These are phyloP conservation scores for Neopelma chrysocephalum DNA, from an alignment of 2,797 vertebrate genomes.

Conservation along the genomic window DNA sequence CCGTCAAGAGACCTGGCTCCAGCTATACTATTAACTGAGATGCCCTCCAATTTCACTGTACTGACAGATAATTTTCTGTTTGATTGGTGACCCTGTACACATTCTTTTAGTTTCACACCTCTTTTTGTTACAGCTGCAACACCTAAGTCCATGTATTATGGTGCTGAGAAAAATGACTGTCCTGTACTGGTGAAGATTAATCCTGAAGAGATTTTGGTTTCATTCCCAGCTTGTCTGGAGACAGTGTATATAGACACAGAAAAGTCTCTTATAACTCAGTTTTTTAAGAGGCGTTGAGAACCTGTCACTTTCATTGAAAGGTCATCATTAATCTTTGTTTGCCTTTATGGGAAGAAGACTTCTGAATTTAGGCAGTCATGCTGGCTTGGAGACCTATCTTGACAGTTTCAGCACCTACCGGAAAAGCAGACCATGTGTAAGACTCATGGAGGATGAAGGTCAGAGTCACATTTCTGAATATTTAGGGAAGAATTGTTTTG, in stretches of 20 bases:
- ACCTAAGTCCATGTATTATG: not conserved
- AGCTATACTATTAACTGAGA: not conserved
- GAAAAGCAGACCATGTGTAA: not conserved
- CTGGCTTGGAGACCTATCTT: not conserved
- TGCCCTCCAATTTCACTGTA: not conserved
- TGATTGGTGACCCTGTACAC: not conserved
- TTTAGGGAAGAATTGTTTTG: not conserved
- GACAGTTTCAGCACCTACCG: not conserved
- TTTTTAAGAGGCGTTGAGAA: not conserved
- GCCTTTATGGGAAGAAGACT: not conserved
- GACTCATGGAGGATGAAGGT: rapidly evolving
- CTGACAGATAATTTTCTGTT: not conserved
- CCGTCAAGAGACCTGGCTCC: not conserved
- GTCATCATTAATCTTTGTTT: not conserved
- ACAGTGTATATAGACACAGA: not conserved
- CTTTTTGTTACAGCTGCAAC: not conserved
- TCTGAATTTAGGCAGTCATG: not conserved
- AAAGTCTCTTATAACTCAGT: not conserved
- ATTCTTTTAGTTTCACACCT: not conserved
- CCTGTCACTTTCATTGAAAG: not conserved
- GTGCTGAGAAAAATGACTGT: not conserved
- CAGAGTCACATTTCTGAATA: not conserved
- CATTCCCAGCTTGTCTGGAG: not conserved
- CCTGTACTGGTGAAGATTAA: not conserved
- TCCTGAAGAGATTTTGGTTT: not conserved